phyloP scores from a whole-genome alignment of 1,140 invertebrate genomes.

The Conus betulinus region DNA sequence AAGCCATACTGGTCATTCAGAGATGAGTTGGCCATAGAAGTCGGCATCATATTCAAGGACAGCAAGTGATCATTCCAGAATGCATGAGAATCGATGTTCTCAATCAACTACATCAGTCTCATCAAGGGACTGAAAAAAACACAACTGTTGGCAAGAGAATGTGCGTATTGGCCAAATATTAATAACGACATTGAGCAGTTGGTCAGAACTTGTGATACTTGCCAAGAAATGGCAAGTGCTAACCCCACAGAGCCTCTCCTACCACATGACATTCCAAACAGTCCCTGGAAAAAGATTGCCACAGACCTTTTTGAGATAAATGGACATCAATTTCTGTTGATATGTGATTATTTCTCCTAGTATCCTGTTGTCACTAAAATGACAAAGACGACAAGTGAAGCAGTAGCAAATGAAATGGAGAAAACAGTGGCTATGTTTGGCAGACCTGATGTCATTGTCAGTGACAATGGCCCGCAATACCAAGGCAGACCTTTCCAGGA shows the following conservation, averaged over 20 bases:
- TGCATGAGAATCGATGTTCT: slow-evolving; percentile 27
- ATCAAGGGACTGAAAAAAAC: slow-evolving; percentile 44
- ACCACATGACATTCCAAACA: slow-evolving; percentile 9
- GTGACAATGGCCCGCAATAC: slow-evolving; percentile 39
- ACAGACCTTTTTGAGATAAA: slow-evolving; percentile 34
- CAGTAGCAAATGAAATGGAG: slow-evolving; percentile 3
- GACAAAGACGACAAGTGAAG: background rate
- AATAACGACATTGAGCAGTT: slow-evolving; percentile 32
- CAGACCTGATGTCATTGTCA: slow-evolving; percentile 35
- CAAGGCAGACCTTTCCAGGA: slow-evolving; percentile 23
- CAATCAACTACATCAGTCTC: slow-evolving; percentile 26
- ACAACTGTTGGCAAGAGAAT: slow-evolving; percentile 17
- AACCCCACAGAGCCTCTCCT: background rate
- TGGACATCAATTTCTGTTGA: slow-evolving; percentile 22
- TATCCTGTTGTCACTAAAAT: slow-evolving; percentile 13
- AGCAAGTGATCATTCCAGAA: slow-evolving; percentile 41
- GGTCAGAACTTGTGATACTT: slow-evolving; percentile 28
- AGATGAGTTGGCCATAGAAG: slow-evolving; percentile 38
- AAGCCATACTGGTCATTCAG: slow-evolving; percentile 35
- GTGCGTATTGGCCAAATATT: slow-evolving; percentile 40
- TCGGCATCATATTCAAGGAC: slow-evolving; percentile 39
- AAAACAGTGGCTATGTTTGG: slow-evolving; percentile 16
- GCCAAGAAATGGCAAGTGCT: background rate
- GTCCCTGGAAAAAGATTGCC: slow-evolving; percentile 15
- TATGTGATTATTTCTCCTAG: slow-evolving; percentile 23